Evolutionary conservation across 2,888 invertebrate species (phyloP), one percentile per base, ranked within the genome.

Genomic region (Drosophila pseudotakahashii): DNA sequence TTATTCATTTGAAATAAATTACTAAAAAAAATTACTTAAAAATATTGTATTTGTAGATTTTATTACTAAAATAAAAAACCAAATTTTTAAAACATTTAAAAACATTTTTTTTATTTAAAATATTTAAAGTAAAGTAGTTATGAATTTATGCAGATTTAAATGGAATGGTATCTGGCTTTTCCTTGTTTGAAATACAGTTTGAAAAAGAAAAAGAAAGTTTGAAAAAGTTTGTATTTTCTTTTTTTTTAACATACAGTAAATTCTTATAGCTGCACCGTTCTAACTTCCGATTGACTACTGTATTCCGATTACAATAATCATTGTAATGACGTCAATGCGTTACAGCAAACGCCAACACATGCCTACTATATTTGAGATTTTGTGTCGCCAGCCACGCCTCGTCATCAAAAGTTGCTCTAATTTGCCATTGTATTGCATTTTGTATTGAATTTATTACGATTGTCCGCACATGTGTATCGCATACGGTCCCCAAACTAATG

Each of bases 381-480:
- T 54, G 39, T 64, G 64, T 30, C 26, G 53, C 45, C 63, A 36
- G 54, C 36, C 41, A 26, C 66, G 64, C 66, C 64, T 66, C 48
- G 55, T 55, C 66, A 45, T 48, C 66, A 75, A 84, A 79, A 67
- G 47, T 67, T 71, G 64, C 69, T 85, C 80, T 82, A 82, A 82
- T 82, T 81, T 80, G 58, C 44, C 72, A 77, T 85, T 81, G 78
- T 82, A 57, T 67, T 63, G 68, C 57, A 68, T 67, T 68, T 71
- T 51, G 57, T 76, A 76, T 80, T 68, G 66, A 76, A 77, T 70
- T 67, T 60, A 73, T 81, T 47, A 47, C 37, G 45, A 16, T 63
- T 68, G 67, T 68, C 52, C 10, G 19, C 32, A 26, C 60, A 39
- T 62, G 34, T 41, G 41, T 47, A 16, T 36, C 36, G 19, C 45